Evolutionary conservation across 2,888 invertebrate species (phyloP), one percentile per base, ranked within the genome.

Genomic region (Aleiodes testaceus): DNA sequence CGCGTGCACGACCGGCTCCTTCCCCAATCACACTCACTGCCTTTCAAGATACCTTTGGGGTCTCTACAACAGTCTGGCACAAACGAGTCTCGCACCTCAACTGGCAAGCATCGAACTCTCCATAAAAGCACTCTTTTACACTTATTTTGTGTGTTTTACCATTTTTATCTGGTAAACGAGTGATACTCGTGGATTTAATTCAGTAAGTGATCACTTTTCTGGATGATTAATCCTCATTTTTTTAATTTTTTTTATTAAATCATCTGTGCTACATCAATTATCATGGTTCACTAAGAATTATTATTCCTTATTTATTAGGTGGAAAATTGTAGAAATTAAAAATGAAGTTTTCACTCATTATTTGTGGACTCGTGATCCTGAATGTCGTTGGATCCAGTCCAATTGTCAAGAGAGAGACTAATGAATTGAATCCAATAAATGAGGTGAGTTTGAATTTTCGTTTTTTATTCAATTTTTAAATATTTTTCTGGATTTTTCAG

Each of bases 81-180:
- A 87, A 87, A 87, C 87, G 86, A 83, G 86, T 83, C 83, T 85
- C 84, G 87, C 81, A 84, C 86, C 83, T 83, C 85, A 86, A 77
- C 80, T 83, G 79, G 82, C 80, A 84, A 84, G 84, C 85, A 84
- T 86, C 87, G 82, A 79, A 73, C 75, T 73, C 78, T 76, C 78
- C 72, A 72, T 72, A 73, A 74, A 76, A 77, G 78, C 76, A 59
- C 47, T 65, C 44, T 50, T 14, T 64, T 22, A n/a, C 47, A 67
- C 36, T 36, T 36, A 36, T 36, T 36, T 36, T 36, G 36, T 36
- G 36, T 36, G 36, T 36, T 9, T 36, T 18, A 16, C 18, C 7
- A 16, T 14, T 42, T 14, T 16, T 36, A 30, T 55, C 5, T 16
- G 49, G 47, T 47, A 42, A 26, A 22, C n/a, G 61, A 49, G 11